Evolutionary conservation across 1,140 invertebrate species (phyloP).

Genomic region (Chymomyza costata): DNA sequence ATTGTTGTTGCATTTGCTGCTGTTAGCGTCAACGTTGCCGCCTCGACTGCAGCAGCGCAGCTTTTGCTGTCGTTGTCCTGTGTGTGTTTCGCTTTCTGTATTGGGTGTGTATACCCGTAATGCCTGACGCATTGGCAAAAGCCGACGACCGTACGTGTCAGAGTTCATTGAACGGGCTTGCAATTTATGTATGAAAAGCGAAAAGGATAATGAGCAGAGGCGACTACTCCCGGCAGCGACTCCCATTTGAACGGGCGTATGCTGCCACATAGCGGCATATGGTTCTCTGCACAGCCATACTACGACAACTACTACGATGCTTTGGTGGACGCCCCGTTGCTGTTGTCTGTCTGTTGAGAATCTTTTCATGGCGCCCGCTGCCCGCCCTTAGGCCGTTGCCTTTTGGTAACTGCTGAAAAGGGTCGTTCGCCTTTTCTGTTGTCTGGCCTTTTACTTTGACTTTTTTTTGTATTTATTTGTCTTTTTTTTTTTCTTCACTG

Average conservation of each 20-base stretch:
- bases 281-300: too few relatives aligned
- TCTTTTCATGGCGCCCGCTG: background rate
- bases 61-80: slow-evolving; percentile 59
- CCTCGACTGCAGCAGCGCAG: slow-evolving; percentile 22
- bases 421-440: slow-evolving; percentile 74
- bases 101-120: slow-evolving; percentile 68
- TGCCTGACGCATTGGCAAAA: slow-evolving; percentile 19
- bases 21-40: slow-evolving; percentile 12
- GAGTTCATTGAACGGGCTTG: slow-evolving; percentile 66
- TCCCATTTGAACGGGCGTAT: background rate
- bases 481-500: slow-evolving; percentile 19
- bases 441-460: slow-evolving; percentile 66
- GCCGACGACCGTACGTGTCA: slow-evolving; percentile 65
- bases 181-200: slow-evolving; percentile 75
- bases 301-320: too few relatives aligned
- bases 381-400: background rate
- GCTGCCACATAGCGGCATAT: background rate
- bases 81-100: slow-evolving; percentile 74
- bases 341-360: background rate
- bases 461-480: slow-evolving; percentile 49
- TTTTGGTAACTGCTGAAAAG: slow-evolving; percentile 49
- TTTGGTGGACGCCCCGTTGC: too few relatives aligned
- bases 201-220: slow-evolving; percentile 70
- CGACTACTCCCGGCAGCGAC: slow-evolving; percentile 12
- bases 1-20: slow-evolving; percentile 3